Percentiles rank a stretch among this genome's conserved stretches.
Evolutionary conservation across 2,888 invertebrate species (phyloP).

Genomic region (Drosophila siamana): DNA sequence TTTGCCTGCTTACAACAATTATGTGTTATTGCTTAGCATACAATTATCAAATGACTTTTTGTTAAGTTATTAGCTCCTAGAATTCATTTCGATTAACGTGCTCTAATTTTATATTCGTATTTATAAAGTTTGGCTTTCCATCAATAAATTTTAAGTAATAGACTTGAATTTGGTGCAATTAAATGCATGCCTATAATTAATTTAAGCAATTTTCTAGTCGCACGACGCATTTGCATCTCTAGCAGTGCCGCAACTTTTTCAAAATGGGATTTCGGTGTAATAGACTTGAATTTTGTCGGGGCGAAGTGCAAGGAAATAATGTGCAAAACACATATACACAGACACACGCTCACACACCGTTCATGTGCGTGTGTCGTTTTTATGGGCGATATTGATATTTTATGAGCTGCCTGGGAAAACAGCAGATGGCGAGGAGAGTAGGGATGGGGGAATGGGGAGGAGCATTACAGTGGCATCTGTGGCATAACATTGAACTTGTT

Average conservation of each 20-base stretch:
- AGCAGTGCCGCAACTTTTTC: neutral
- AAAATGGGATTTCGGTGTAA: slow-evolving; percentile 22
- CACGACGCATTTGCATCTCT: neutral
- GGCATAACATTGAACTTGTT: slow-evolving; percentile 53
- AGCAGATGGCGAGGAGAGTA: slow-evolving; percentile 8
- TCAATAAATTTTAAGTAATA: neutral
- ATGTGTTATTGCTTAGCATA: too few species aligned
- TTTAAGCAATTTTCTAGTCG: slow-evolving; percentile 1
- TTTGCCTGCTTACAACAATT: too few species aligned
- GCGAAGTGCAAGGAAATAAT: slow-evolving; percentile 14
- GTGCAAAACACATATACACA: neutral
- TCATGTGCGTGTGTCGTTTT: slow-evolving; percentile 14
- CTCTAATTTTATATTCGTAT: neutral
- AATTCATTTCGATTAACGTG: too few species aligned
- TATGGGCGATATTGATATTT: slow-evolving; percentile 45
- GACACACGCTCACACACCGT: neutral
- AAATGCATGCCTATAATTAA: neutral
- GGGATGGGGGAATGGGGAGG: neutral
- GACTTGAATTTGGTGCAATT: neutral
- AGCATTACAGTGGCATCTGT: slow-evolving; percentile 36
- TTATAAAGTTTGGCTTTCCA: too few species aligned
- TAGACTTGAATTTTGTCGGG: slow-evolving; percentile 8
- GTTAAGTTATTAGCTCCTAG: too few species aligned
- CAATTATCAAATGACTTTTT: too few species aligned
- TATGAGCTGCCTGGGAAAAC: slow-evolving; percentile 37